Evolutionary conservation across 2,113 vertebrate species (phyloP), one percentile per base, ranked within the genome.

Genomic region (Albula glossodonta): DNA sequence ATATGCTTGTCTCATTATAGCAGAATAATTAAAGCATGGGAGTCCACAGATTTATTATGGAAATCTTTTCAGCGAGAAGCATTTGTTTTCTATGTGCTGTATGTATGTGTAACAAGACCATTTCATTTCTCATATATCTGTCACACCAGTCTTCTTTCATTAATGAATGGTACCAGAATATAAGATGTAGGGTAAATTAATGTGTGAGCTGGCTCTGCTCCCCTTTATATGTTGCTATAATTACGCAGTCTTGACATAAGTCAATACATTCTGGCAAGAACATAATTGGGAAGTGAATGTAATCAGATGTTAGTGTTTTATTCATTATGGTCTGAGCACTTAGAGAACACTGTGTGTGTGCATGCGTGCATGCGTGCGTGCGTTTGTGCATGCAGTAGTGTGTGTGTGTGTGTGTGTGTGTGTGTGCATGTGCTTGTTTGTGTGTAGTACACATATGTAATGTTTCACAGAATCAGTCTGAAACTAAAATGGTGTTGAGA

Each of bases 11-110:
- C 82, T 81, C 79, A 77, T 92, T 88, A 77, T 81, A 56, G 50
- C 25, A 25, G 17, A 85, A 88, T 84, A 89, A 90, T 89, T 78
- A 89, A 87, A 87, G 88, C 12, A 86, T 88, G 89, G 78, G 78
- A 80, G 50, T 3, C 84, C 53, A 6, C 77, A 80, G 86, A 48
- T n/a, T 82, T 84, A 86, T 82, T 87, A 87, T 53, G 78, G 74
- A 86, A 80, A 77, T 22, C 53, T 82, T 82, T 51, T 81, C 53
- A 50, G 63, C 56, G 60, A 77, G 78, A 51, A 9, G 70, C 66
- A 52, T 17, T 84, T 56, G 70, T 78, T 78, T 78, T 78, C 31
- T 15, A n/a, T 15, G 15, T 12, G 77, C 19, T 8, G 31, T 49
- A 78, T 3, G 25, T 41, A 48, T 13, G 25, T 78, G 31, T 78